Evolutionary conservation across 2,888 invertebrate genomes (phyloP).

Genomic region (Odontomyia ornata): DNA sequence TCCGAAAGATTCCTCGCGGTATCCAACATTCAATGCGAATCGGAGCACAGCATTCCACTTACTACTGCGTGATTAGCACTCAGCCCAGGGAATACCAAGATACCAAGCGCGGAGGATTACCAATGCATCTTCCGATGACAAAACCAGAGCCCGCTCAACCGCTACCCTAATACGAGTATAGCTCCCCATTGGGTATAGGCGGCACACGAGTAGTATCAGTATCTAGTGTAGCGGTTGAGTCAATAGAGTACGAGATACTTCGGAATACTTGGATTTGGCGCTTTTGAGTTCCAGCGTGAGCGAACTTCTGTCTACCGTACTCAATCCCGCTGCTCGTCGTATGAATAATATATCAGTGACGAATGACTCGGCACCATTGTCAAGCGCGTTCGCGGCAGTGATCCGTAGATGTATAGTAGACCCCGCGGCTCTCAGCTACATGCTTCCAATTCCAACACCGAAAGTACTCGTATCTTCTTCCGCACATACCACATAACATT

Average conservation of each 20-base stretch:
- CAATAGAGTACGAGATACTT: background rate
- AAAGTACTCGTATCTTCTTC: too few species aligned
- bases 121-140: slow-evolving; percentile 6
- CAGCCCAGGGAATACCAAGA: background rate
- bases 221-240: too few species aligned
- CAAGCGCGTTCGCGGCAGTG: too few species aligned
- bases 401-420: too few species aligned
- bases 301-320: slow-evolving; percentile 1
- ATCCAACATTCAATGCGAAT: background rate
- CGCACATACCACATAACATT: too few species aligned
- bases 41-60: background rate
- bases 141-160: background rate
- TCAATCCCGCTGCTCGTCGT: background rate
- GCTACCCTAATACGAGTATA: background rate
- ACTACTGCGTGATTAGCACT: background rate
- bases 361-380: too few species aligned
- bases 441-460: too few species aligned
- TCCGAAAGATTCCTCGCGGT: background rate
- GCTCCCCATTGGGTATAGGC: background rate
- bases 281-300: background rate
- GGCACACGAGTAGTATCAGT: too few species aligned
- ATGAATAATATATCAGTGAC: background rate
- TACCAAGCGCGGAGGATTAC: slow-evolving; percentile 3
- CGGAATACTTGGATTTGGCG: background rate
- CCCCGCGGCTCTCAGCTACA: too few species aligned